Evolutionary conservation across 2,797 vertebrate genomes (phyloP).

Genomic region (Pangasius djambal): DNA sequence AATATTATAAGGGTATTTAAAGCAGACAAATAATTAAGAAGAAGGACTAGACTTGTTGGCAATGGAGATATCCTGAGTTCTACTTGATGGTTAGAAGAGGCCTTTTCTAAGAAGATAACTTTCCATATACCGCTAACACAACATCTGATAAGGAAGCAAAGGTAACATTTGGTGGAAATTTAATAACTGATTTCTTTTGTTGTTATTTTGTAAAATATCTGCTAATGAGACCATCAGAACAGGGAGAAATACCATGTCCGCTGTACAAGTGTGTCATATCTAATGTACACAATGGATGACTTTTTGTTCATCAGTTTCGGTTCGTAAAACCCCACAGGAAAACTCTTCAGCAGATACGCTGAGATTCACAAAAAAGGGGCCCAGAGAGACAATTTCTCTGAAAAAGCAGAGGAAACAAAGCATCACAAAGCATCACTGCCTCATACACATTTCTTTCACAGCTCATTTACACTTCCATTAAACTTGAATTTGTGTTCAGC

Average conservation of each 20-base stretch:
- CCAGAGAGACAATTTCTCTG: background rate
- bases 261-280: background rate
- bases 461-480: constrained; percentile 27
- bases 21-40: background rate
- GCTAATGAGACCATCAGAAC: background rate
- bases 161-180: background rate
- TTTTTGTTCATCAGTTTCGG: constrained; percentile 3
- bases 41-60: background rate
- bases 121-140: background rate
- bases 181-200: background rate
- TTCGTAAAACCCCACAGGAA: background rate
- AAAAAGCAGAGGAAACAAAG: background rate
- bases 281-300: background rate
- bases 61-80: background rate
- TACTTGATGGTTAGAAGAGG: background rate
- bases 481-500: constrained; percentile 16
- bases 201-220: background rate
- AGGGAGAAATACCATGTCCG: background rate
- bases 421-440: background rate
- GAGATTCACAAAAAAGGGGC: background rate
- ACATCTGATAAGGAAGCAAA: background rate
- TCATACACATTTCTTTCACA: constrained; percentile 5
- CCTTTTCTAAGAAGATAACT: background rate
- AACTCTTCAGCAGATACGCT: background rate
- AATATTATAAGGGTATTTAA: background rate